Percentiles rank a stretch among this genome's conserved stretches.
phyloP scores from a whole-genome alignment of 2,113 vertebrate species.

The Tachuris rubrigastra region DNA sequence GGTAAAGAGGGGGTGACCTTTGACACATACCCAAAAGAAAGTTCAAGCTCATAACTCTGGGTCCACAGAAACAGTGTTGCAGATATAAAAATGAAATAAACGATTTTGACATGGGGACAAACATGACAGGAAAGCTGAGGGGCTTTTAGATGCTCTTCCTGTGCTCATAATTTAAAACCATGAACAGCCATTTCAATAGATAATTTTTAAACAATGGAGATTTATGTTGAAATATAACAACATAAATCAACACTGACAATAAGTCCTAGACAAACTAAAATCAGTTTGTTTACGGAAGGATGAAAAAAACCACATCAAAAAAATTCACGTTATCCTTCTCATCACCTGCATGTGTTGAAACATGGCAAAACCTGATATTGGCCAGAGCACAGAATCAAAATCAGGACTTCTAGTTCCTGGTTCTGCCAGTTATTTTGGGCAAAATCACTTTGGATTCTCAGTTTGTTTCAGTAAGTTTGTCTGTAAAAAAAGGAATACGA shows the following conservation, averaged over 20 bases:
- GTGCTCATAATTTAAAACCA: background rate
- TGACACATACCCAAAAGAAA: background rate
- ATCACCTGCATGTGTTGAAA: constrained; percentile 8
- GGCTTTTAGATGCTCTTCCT: background rate
- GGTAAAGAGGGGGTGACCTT: background rate
- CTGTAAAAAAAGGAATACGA: background rate
- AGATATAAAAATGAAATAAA: background rate
- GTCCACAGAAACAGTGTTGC: background rate
- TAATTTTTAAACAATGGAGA: background rate
- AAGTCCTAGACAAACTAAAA: background rate
- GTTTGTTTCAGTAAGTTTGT: background rate
- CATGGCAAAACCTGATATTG: background rate
- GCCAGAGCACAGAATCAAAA: background rate
- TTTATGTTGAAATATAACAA: background rate
- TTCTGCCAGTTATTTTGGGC: background rate
- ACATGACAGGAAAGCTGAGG: background rate
- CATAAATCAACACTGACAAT: background rate
- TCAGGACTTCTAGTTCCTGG: background rate
- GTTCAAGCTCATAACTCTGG: background rate
- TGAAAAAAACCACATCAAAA: background rate
- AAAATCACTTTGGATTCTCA: background rate
- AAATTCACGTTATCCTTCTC: background rate
- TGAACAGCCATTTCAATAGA: background rate
- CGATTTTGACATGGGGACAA: background rate
- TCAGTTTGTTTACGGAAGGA: background rate